These are phyloP conservation scores for Mustela lutreola DNA, from an alignment of 2,113 vertebrate species.

Conservation along the genomic window DNA sequence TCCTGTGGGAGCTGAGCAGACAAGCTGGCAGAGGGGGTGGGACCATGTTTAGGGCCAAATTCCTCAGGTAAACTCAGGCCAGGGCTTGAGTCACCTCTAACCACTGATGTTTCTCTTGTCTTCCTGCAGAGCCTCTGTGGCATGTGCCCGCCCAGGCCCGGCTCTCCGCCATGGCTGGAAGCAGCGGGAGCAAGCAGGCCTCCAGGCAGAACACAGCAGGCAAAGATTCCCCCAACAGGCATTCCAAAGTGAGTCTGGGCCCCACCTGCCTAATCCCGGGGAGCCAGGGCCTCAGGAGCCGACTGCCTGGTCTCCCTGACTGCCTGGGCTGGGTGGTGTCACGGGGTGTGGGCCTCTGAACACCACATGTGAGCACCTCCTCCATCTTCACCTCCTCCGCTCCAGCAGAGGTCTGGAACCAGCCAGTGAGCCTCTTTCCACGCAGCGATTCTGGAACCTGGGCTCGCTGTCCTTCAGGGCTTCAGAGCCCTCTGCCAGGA, in stretches of 20 bases:
- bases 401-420: background rate
- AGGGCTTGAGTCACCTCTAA: constrained; percentile 51
- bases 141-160: constrained; percentile 90
- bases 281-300: background rate
- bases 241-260: constrained; percentile 90
- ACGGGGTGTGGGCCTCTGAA: background rate
- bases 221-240: constrained; percentile 94
- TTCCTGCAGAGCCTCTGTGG: constrained; percentile 93
- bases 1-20: background rate
- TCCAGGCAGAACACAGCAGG: constrained; percentile 90
- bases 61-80: background rate
- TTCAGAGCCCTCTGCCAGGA: background rate
- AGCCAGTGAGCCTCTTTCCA: background rate
- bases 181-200: constrained; percentile 87
- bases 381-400: background rate
- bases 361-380: background rate
- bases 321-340: background rate
- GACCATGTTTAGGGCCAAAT: background rate
- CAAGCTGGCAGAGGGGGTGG: background rate
- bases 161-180: constrained; percentile 81
- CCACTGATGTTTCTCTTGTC: constrained; percentile 40
- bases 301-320: background rate
- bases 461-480: background rate
- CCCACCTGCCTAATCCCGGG: background rate
- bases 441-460: background rate